Conservation (phyloP, 2,797 vertebrate species). For the Spinibarbus caldwelli region DNA sequence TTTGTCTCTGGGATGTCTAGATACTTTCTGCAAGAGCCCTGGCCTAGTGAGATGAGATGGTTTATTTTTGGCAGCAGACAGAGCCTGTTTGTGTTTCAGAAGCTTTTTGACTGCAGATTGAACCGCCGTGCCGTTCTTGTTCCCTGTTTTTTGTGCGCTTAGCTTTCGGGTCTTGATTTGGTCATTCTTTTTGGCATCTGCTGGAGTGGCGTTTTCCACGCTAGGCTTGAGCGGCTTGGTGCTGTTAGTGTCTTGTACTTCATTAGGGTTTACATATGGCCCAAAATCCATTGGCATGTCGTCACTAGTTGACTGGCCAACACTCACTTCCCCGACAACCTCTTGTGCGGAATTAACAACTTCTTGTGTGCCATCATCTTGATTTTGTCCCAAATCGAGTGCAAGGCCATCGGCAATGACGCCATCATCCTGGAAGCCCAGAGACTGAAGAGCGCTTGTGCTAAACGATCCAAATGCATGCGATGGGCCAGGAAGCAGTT, state of each 20-base stretch:
- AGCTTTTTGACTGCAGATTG: constrained; percentile 63
- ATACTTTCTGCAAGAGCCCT: constrained; percentile 63
- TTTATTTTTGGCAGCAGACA: constrained; percentile 67
- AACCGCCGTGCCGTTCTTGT: constrained; percentile 64
- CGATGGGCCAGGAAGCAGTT: constrained; percentile 81
- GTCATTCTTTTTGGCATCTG: constrained; percentile 66
- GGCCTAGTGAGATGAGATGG: constrained; percentile 64
- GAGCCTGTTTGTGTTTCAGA: constrained; percentile 70
- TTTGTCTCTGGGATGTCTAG: constrained; percentile 68
- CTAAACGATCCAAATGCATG: constrained; percentile 61
- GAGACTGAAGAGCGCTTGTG: constrained; percentile 57
- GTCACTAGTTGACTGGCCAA: constrained; percentile 41
- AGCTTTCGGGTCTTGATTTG: constrained; percentile 58
- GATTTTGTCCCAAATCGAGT: constrained; percentile 62
- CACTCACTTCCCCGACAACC: constrained; percentile 55
- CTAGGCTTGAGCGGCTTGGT: constrained; percentile 48
- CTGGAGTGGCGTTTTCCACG: constrained; percentile 45
- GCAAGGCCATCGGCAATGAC: constrained; percentile 61
- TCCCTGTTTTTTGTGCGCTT: constrained; percentile 55
- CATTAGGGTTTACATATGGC: constrained; percentile 82
- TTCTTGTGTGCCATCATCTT: constrained; percentile 53
- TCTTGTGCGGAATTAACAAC: constrained; percentile 52
- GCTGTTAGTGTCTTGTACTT: constrained; percentile 79
- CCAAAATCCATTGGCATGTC: constrained; percentile 72
- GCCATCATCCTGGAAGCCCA: constrained; percentile 63